Conservation (phyloP, 2,113 vertebrate species). For the Speoplatyrhinus poulsoni region DNA sequence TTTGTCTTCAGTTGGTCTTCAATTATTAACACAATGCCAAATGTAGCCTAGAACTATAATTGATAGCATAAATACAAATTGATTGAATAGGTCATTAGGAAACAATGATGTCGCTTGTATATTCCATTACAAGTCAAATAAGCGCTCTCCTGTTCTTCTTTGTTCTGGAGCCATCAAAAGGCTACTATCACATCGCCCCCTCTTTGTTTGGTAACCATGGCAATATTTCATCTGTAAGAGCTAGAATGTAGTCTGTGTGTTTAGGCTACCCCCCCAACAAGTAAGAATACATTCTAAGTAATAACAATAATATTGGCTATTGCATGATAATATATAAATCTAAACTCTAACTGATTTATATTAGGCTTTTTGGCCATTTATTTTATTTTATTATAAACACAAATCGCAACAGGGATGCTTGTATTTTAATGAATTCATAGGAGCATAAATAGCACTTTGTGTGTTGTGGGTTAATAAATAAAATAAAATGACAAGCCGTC, state of each 20-base stretch:
- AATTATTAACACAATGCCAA: too few species aligned
- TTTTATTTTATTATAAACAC: neutral
- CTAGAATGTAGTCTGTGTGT: constrained; percentile 24
- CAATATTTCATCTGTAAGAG: constrained; percentile 73
- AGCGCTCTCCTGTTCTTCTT: constrained; percentile 66
- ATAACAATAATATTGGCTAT: neutral
- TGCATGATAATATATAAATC: neutral
- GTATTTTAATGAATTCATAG: neutral
- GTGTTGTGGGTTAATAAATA: too few species aligned
- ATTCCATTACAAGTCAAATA: constrained; percentile 39
- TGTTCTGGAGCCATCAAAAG: constrained; percentile 69
- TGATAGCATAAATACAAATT: too few species aligned
- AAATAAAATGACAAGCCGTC: too few species aligned
- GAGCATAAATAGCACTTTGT: neutral
- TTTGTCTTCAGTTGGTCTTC: too few species aligned
- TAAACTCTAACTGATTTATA: too few species aligned
- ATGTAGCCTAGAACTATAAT: too few species aligned
- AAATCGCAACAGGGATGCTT: neutral
- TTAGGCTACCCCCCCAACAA: constrained; percentile 5
- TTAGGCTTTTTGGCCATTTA: neutral
- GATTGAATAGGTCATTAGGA: too few species aligned
- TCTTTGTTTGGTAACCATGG: constrained; percentile 84
- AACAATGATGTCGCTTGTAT: constrained; percentile 14
- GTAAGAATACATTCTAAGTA: constrained; percentile 11
- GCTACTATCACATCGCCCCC: constrained; percentile 68